Conservation (phyloP, 2,113 vertebrate genomes). For the Rhombomys opimus region DNA sequence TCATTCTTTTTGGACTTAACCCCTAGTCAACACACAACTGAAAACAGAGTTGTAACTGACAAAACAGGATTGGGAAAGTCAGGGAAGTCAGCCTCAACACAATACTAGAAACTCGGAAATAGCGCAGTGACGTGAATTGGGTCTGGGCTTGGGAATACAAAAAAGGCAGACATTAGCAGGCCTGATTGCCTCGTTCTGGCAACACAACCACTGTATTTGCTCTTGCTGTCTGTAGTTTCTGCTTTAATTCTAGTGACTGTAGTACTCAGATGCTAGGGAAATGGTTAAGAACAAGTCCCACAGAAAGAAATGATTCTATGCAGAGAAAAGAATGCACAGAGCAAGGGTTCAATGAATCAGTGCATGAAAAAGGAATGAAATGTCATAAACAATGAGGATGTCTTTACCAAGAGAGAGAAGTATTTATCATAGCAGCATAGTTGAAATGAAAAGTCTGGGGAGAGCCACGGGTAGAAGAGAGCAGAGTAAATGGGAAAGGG, state of each 20-base stretch:
- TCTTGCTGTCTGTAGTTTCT: background rate
- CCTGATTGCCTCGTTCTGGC: background rate
- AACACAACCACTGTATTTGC: background rate
- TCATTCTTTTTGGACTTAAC: background rate
- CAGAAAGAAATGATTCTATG: background rate
- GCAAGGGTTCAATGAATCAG: background rate
- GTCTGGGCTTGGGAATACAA: background rate
- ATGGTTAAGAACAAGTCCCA: background rate
- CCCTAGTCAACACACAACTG: background rate
- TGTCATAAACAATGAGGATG: background rate
- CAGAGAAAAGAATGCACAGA: background rate
- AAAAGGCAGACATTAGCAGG: background rate
- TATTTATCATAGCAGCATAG: background rate
- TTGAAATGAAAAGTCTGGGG: background rate
- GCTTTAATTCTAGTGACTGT: background rate
- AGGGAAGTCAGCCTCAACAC: background rate
- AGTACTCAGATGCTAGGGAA: background rate
- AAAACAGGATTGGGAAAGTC: background rate
- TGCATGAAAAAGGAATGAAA: background rate
- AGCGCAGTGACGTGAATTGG: background rate
- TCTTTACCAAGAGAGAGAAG: background rate
- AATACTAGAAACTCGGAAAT: background rate
- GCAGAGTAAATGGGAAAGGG: background rate
- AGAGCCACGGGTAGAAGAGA: background rate
- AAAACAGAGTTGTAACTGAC: background rate